These are phyloP conservation scores for Vimba vimba DNA, from an alignment of 2,113 vertebrate species.

Conservation along the genomic window DNA sequence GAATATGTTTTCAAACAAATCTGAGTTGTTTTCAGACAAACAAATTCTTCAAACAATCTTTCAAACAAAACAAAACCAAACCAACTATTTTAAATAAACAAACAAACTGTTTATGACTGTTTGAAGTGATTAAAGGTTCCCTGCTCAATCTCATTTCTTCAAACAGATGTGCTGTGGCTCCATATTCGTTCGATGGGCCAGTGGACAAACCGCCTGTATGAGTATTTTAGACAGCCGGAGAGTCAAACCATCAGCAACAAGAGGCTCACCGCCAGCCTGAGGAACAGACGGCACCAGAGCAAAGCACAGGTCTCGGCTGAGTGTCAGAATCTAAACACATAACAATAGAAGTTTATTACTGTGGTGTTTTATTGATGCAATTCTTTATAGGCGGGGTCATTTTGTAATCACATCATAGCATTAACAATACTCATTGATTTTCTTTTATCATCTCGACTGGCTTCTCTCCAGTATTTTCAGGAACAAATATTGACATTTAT, in stretches of 20 bases:
- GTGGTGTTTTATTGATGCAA: neutral
- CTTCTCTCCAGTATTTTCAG: neutral
- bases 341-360: neutral
- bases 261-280: slow-evolving; percentile 65
- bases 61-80: neutral
- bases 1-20: neutral
- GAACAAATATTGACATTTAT: neutral
- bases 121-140: too few relatives aligned
- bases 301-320: slow-evolving; percentile 66
- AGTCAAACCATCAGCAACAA: neutral
- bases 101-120: too few relatives aligned
- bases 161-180: slow-evolving; percentile 84
- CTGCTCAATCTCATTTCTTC: neutral
- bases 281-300: slow-evolving; percentile 48
- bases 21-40: neutral
- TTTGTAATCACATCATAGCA: neutral
- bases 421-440: neutral
- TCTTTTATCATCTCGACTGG: neutral
- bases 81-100: too few relatives aligned
- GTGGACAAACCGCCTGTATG: slow-evolving; percentile 86
- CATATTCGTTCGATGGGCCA: slow-evolving; percentile 87
- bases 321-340: neutral
- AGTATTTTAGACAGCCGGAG: slow-evolving; percentile 78
- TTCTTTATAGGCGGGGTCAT: neutral
- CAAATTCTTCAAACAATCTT: neutral